Percentiles rank a stretch among this genome's conserved stretches.
Evolutionary conservation across 2,113 vertebrate genomes (phyloP).

Genomic region (Mesitornis unicolor): DNA sequence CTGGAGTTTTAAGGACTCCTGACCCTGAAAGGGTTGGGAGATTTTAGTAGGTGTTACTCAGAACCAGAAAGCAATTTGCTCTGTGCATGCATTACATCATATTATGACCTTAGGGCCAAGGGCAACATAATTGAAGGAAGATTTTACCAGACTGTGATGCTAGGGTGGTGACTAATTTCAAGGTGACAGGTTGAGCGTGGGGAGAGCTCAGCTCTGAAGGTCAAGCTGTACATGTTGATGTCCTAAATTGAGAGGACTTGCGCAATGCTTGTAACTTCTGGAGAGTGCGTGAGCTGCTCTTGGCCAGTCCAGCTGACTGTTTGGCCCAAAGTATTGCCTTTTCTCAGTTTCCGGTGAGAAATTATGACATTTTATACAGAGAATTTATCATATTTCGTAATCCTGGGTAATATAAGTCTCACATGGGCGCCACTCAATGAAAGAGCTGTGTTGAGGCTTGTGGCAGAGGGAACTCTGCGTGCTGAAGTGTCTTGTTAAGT

Average conservation of each 20-base stretch:
- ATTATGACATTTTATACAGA: not conserved
- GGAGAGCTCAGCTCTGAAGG: not conserved
- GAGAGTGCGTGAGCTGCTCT: not conserved
- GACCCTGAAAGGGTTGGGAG: not conserved
- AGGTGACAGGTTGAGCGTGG: not conserved
- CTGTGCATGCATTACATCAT: not conserved
- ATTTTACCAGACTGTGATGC: not conserved
- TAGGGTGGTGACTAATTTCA: not conserved
- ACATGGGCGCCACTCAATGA: rapidly evolving
- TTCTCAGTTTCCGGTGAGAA: not conserved
- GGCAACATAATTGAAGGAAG: not conserved
- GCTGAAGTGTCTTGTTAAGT: not conserved
- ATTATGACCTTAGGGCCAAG: not conserved
- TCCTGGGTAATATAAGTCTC: not conserved
- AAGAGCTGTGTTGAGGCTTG: rapidly evolving
- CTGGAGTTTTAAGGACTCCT: not conserved
- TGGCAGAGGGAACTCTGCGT: not conserved
- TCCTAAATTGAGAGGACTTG: not conserved
- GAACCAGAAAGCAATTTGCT: not conserved
- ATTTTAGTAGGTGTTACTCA: not conserved
- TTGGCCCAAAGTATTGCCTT: not conserved
- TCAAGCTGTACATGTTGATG: not conserved
- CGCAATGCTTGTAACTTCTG: rapidly evolving
- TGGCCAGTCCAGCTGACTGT: not conserved
- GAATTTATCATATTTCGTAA: rapidly evolving